Evolutionary conservation across 1,140 invertebrate genomes (phyloP).

Genomic region (Sminthurinus signatus): DNA sequence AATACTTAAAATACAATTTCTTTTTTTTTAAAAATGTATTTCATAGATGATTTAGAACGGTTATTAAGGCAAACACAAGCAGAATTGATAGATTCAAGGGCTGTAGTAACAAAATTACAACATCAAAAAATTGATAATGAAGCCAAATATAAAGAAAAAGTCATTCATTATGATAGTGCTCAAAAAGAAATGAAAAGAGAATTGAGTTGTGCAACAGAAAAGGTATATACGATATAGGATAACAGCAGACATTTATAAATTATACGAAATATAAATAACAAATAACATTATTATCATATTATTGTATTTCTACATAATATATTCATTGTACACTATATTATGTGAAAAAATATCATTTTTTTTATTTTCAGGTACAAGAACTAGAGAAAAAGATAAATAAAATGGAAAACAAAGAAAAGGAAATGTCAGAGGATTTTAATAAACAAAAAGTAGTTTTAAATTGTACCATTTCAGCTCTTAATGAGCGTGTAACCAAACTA

Average conservation of each 20-base stretch:
- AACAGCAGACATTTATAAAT: background rate
- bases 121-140: constrained; percentile 25
- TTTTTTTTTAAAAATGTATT: background rate
- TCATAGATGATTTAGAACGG: constrained; percentile 31
- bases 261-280: background rate
- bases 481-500: constrained; percentile 10
- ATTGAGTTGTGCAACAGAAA: background rate
- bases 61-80: constrained; percentile 29
- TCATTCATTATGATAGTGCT: constrained; percentile 17
- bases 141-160: constrained; percentile 17
- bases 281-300: background rate
- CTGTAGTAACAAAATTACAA: constrained; percentile 24
- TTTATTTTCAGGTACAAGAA: constrained; percentile 5
- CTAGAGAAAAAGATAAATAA: constrained; percentile 12
- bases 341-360: background rate
- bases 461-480: background rate
- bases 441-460: background rate
- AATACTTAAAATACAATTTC: too few species aligned
- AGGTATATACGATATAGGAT: background rate
- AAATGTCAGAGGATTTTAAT: constrained; percentile 4
- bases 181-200: background rate
- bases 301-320: background rate
- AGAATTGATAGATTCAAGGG: constrained; percentile 28
- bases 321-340: background rate
- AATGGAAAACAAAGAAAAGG: constrained; percentile 18